Base-by-base conservation (phyloP, 2,113 vertebrate species). In the Bolborhynchus lineola region DNA sequence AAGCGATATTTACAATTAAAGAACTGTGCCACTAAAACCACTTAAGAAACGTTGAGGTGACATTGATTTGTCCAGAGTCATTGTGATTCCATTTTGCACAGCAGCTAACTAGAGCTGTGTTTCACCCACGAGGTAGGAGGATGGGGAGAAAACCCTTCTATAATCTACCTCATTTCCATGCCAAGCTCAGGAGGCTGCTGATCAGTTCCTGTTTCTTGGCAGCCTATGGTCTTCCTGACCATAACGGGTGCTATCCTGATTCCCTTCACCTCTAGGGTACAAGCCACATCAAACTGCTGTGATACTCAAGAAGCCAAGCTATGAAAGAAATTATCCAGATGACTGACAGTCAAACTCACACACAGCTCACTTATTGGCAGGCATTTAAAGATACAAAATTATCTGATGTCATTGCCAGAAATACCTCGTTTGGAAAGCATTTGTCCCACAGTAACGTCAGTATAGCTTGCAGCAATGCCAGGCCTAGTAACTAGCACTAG, bases 341-440 rank as follows among this genome's bases (percentile, higher is more conserved):
- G 17, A 81, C 18, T 0, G 0, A 74, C 4, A 6, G 59, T 31
- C 82, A 80, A 52, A 64, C 47, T 46, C 9, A 47, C 24, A 82
- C 37, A n/a, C 7, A 31, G 65, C 35, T 86, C 60, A 42, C 63
- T 91, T 74, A 59, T 0, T 93, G 82, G 72, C 53, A 92, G 80
- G 21, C 69, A 81, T 80, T 92, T 92, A 74, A 83, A 93, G 72
- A 35, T 24, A 41, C 37, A 31, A 46, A 82, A 31, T 75, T 53
- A 76, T 71, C 76, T 46, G 53, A 78, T 86, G 72, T 71, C 83
- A 78, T 50, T 50, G 92, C 76, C 91, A 92, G 64, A 83, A 97
- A 93, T 93, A 95, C 26, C 57, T 92, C 52, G 49, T 69, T 35
- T 67, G 64, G 79, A 94, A 93, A 93, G 76, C 60, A 33, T 49